phyloP scores from a whole-genome alignment of 2,888 invertebrate species.

The Chymomyza procnemis region DNA sequence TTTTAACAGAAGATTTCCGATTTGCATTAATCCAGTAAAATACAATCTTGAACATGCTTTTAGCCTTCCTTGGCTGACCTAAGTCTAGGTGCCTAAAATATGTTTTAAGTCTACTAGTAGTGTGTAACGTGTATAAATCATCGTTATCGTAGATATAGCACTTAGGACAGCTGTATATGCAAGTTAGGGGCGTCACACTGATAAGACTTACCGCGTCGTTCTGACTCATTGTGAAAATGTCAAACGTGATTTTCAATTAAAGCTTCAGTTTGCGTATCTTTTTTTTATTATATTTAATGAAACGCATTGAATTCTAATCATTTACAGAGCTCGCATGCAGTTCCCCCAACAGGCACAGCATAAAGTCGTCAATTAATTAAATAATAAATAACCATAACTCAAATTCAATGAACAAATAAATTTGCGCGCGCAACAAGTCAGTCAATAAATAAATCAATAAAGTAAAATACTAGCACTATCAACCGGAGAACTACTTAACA shows the following conservation, averaged over 20 bases:
- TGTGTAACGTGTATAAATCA: neutral
- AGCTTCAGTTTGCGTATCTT: neutral
- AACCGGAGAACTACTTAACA: neutral
- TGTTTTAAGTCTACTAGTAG: neutral
- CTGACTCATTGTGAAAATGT: neutral
- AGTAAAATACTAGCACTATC: slow-evolving; percentile 22
- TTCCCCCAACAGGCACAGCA: slow-evolving; percentile 5
- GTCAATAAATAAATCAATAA: slow-evolving; percentile 67
- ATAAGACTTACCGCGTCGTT: neutral
- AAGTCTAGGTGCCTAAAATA: neutral
- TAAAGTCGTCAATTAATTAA: slow-evolving; percentile 57
- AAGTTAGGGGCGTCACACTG: neutral
- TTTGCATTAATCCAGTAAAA: neutral
- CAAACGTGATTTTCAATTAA: neutral
- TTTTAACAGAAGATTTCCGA: neutral
- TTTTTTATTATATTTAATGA: neutral
- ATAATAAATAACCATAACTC: slow-evolving; percentile 64
- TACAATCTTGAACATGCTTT: neutral
- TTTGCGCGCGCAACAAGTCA: slow-evolving; percentile 54
- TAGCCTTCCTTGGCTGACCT: neutral
- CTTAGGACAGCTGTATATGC: neutral
- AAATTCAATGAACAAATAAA: slow-evolving; percentile 71
- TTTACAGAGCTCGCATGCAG: slow-evolving; percentile 43
- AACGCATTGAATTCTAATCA: slow-evolving; percentile 22
- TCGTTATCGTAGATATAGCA: neutral